Evolutionary conservation across 2,113 vertebrate genomes (phyloP).

Genomic region (Mastomys natalensis): DNA sequence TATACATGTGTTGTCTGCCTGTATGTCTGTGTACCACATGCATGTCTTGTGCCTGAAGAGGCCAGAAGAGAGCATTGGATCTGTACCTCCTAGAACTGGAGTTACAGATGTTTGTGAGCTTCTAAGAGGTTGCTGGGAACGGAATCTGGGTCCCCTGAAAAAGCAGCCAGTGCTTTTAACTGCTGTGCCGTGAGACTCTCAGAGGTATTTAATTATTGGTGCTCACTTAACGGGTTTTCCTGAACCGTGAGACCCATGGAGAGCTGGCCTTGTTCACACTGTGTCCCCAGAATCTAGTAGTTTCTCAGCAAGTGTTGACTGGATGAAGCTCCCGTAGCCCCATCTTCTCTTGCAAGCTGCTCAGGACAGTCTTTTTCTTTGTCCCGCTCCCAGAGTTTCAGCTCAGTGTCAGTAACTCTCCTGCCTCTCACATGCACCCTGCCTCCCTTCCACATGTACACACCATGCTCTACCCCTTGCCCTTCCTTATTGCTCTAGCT

Average conservation of each 20-base stretch:
- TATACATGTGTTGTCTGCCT: background rate
- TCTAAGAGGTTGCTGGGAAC: background rate
- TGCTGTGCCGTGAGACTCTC: background rate
- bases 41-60: background rate
- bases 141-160: background rate
- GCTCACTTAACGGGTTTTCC: background rate
- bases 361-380: background rate
- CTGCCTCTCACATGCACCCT: too few relatives aligned
- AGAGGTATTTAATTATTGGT: background rate
- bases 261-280: background rate
- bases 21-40: background rate
- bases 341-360: constrained; percentile 9
- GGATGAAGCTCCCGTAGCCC: background rate
- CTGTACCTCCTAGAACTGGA: background rate
- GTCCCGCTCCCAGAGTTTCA: background rate
- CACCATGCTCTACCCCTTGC: background rate
- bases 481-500: background rate
- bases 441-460: background rate
- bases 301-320: background rate
- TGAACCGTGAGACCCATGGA: background rate
- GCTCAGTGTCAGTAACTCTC: background rate
- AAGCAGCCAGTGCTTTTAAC: background rate
- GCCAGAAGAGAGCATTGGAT: background rate
- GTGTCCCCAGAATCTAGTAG: background rate
- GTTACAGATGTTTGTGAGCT: background rate